These are phyloP conservation scores for Neomonachus schauinslandi DNA, from an alignment of 2,113 vertebrate species.

Conservation along the genomic window DNA sequence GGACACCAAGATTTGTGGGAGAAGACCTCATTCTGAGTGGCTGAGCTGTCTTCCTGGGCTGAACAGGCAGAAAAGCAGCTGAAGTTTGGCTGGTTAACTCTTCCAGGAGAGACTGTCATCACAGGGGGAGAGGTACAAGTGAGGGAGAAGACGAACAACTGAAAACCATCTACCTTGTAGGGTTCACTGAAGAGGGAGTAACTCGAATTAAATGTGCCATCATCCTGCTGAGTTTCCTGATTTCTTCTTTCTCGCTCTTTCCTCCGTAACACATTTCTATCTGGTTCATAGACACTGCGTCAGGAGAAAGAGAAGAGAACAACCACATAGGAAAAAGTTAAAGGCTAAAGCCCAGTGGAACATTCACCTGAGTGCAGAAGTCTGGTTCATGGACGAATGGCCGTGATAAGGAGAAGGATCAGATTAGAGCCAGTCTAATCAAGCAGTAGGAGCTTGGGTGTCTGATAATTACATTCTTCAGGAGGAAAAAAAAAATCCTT, in stretches of 20 bases:
- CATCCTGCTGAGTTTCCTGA: conserved; percentile 88
- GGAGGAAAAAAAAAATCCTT: conserved; percentile 64
- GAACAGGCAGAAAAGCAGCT: not conserved
- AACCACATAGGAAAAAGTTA: conserved; percentile 66
- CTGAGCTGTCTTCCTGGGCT: not conserved
- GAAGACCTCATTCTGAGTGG: not conserved
- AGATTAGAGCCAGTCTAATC: conserved; percentile 73
- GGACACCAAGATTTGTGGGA: not conserved
- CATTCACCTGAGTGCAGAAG: conserved; percentile 11
- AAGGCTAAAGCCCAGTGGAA: conserved; percentile 25
- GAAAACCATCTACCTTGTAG: conserved; percentile 87
- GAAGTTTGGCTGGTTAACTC: not conserved
- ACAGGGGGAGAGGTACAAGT: not conserved
- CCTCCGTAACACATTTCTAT: conserved; percentile 88
- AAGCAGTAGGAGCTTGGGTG: conserved; percentile 44
- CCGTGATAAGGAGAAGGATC: conserved; percentile 74
- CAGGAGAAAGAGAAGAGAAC: conserved; percentile 62
- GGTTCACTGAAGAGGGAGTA: conserved; percentile 92
- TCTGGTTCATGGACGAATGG: conserved; percentile 77
- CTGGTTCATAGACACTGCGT: conserved; percentile 88
- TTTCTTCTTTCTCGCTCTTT: conserved; percentile 90
- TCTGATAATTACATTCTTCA: conserved; percentile 78
- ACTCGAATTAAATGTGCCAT: conserved; percentile 82
- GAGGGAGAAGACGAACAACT: not conserved
- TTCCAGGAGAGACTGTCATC: not conserved